These are phyloP conservation scores for Mirza zaza DNA, from an alignment of 2,113 vertebrate species.

Conservation along the genomic window DNA sequence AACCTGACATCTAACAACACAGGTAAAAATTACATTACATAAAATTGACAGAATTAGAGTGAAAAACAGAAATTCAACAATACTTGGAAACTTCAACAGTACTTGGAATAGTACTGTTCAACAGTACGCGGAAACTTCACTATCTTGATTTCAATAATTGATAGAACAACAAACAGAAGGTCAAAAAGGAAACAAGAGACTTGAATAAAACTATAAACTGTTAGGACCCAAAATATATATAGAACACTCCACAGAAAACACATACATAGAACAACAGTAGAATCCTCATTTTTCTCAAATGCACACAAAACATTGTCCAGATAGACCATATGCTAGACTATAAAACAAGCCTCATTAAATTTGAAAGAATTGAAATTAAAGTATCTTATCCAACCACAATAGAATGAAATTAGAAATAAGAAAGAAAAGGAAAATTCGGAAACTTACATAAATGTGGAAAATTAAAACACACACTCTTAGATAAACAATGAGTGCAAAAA, in stretches of 20 bases:
- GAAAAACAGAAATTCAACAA: neutral
- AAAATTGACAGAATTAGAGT: neutral
- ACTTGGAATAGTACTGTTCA: neutral
- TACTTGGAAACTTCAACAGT: neutral
- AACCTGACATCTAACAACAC: neutral
- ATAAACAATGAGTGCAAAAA: neutral
- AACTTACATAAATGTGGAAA: neutral
- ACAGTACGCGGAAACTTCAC: neutral
- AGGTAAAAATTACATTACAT: neutral
- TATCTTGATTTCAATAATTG: neutral
- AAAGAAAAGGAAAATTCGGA: neutral
- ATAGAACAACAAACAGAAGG: neutral
- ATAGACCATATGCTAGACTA: neutral
- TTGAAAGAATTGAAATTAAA: neutral
- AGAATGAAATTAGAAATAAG: neutral
- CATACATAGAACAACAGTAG: neutral
- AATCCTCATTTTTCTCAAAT: neutral
- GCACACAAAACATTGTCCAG: neutral
- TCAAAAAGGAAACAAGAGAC: neutral
- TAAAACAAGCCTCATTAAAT: neutral
- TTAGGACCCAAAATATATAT: neutral
- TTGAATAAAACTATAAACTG: neutral
- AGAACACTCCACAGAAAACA: neutral
- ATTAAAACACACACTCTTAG: neutral
- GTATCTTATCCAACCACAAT: neutral